A percentile compares a stretch with the other conserved stretches of the same genome.
Evolutionary conservation across 2,888 invertebrate species (phyloP).

Genomic region (Hirtodrosophila cameraria): DNA sequence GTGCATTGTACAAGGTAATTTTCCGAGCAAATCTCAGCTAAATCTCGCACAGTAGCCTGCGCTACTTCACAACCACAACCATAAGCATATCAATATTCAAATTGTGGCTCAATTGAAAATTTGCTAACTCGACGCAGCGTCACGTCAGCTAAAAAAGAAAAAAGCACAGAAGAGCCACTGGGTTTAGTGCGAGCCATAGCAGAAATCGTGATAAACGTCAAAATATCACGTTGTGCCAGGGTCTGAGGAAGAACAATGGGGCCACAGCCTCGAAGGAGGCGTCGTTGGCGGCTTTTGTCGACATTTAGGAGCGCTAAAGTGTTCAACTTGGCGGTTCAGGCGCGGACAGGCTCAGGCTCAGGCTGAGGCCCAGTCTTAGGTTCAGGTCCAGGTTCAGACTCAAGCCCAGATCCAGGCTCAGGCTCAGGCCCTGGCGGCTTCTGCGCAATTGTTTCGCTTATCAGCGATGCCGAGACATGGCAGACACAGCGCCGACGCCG

Average conservation of each 20-base stretch:
- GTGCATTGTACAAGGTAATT: constrained; percentile 11
- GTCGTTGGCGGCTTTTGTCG: constrained; percentile 77
- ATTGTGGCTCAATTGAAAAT: constrained; percentile 80
- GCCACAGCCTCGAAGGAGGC: constrained; percentile 46
- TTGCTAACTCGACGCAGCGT: constrained; percentile 62
- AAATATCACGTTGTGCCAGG: constrained; percentile 72
- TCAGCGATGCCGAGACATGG: constrained; percentile 75
- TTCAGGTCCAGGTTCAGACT: constrained; percentile 12
- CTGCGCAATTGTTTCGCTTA: constrained; percentile 79
- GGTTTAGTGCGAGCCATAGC: constrained; percentile 34
- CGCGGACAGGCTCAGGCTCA: constrained; percentile 32
- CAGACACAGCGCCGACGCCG: constrained; percentile 70
- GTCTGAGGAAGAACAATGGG: constrained; percentile 66
- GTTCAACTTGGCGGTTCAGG: constrained; percentile 73
- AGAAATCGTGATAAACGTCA: constrained; percentile 79
- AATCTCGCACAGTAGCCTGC: constrained; percentile 60
- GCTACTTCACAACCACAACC: constrained; percentile 20
- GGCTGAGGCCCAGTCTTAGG: neutral
- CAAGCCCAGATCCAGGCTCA: constrained; percentile 3
- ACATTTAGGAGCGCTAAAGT: constrained; percentile 75
- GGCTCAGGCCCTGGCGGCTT: constrained; percentile 36
- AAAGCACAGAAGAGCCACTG: neutral
- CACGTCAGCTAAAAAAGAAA: constrained; percentile 26
- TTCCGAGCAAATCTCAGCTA: constrained; percentile 40
- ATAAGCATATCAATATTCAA: constrained; percentile 75